These are phyloP conservation scores for Dicrostonyx torquatus DNA, from an alignment of 2,797 vertebrate species.

Conservation along the genomic window DNA sequence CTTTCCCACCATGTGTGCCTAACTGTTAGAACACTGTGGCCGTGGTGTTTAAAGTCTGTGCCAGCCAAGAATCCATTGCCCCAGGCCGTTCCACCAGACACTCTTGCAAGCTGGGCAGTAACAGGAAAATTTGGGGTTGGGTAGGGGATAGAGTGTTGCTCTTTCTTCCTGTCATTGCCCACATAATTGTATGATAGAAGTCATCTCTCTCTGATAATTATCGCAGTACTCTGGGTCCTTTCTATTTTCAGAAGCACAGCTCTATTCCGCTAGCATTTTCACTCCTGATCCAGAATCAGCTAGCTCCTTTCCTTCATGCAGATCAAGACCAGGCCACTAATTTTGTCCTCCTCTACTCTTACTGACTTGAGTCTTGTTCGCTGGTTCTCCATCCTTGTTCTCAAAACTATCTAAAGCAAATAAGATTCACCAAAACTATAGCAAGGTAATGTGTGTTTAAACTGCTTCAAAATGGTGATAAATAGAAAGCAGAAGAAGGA, in stretches of 20 bases:
- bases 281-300: neutral
- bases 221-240: neutral
- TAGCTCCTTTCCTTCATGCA: neutral
- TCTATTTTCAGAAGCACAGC: conserved; percentile 12
- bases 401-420: conserved; percentile 32
- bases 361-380: conserved; percentile 9
- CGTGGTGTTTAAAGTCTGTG: neutral
- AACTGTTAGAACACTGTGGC: conserved; percentile 32
- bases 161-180: neutral
- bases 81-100: neutral
- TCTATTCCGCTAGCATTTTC: neutral
- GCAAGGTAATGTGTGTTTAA: neutral
- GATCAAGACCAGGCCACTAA: neutral
- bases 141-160: neutral
- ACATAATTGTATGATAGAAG: neutral
- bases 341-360: neutral
- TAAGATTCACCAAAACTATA: neutral
- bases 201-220: neutral
- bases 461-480: neutral
- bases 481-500: neutral
- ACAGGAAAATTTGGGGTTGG: neutral
- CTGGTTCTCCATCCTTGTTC: neutral
- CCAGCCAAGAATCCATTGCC: conserved; percentile 43
- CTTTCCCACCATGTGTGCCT: neutral
- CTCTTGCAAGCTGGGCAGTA: neutral